Evolutionary conservation across 2,888 invertebrate genomes (phyloP), one percentile per base, ranked within the genome.

Genomic region (Cylloceria caligata): DNA sequence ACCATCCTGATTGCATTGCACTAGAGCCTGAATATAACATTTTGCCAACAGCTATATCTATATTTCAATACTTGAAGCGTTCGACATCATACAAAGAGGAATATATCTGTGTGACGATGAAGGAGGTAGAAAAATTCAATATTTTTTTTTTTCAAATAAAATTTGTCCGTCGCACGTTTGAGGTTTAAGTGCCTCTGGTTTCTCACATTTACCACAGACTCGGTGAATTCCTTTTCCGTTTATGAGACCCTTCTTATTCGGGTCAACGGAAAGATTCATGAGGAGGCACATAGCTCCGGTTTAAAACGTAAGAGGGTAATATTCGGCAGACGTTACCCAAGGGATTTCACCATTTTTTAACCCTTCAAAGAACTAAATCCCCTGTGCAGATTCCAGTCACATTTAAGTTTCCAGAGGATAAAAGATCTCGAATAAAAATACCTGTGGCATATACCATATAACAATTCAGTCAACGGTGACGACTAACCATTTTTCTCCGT

Each of bases 211-310:
- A n/a, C 42, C n/a, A 39, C n/a, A 13, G 42, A 42, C 42, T 39
- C n/a, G 13, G 42, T 24, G 13, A 64, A 64, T 13, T 39, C 21
- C 42, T 21, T 21, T 21, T 64, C 11, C 21, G 39, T 30, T 64
- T 42, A 21, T 24, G 19, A 39, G 13, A 2, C 64, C 21, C 42
- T 42, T n/a, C 13, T 19, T 64, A 21, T 64, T 42, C 39, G 6
- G 21, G 39, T 64, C 21, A 64, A 64, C 39, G 24, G 64, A 42
- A 39, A 42, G 24, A 64, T 36, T 39, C 39, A 39, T 36, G 21
- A 36, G 39, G 39, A 62, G 21, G 62, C 39, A 39, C 39, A 21
- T 24, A 39, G 21, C 55, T 55, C 13, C 7, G 34, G 57, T 30
- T 21, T 6, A 21, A 36, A 62, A 24, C 21, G 62, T n/a, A n/a